Evolutionary conservation across 2,797 vertebrate species (phyloP).

Genomic region (Xenopus petersii): DNA sequence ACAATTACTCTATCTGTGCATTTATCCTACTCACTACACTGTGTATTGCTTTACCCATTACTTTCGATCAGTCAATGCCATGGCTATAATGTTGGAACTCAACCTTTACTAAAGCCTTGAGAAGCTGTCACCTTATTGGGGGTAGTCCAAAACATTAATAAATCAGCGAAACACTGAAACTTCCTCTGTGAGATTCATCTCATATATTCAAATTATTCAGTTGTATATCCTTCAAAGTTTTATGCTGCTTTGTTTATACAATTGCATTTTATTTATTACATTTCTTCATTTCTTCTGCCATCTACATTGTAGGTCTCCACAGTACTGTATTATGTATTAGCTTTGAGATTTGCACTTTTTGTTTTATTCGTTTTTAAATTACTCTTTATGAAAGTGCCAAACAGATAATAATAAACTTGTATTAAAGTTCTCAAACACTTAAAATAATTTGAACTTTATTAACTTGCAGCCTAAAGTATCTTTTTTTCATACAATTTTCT

Average conservation of each 20-base stretch:
- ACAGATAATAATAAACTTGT: not conserved
- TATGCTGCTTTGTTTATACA: not conserved
- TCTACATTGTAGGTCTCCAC: not conserved
- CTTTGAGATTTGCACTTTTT: not conserved
- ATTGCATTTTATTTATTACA: not conserved
- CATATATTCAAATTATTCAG: not conserved
- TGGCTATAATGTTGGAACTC: too few relatives aligned
- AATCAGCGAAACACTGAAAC: too few relatives aligned
- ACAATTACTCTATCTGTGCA: too few relatives aligned
- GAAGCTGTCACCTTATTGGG: too few relatives aligned
- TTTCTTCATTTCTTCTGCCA: not conserved
- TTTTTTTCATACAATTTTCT: not conserved
- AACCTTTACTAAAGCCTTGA: too few relatives aligned
- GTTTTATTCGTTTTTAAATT: not conserved
- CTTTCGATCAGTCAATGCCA: too few relatives aligned
- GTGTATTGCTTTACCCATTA: too few relatives aligned
- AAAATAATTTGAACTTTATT: not conserved
- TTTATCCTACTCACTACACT: too few relatives aligned
- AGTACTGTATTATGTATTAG: not conserved
- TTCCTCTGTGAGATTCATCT: too few relatives aligned
- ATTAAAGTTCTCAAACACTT: not conserved
- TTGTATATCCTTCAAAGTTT: not conserved
- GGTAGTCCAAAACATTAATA: too few relatives aligned
- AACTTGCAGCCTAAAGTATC: not conserved
- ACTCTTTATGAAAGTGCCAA: not conserved